Conservation (phyloP, 2,113 vertebrate genomes). For the Pandion haliaetus region DNA sequence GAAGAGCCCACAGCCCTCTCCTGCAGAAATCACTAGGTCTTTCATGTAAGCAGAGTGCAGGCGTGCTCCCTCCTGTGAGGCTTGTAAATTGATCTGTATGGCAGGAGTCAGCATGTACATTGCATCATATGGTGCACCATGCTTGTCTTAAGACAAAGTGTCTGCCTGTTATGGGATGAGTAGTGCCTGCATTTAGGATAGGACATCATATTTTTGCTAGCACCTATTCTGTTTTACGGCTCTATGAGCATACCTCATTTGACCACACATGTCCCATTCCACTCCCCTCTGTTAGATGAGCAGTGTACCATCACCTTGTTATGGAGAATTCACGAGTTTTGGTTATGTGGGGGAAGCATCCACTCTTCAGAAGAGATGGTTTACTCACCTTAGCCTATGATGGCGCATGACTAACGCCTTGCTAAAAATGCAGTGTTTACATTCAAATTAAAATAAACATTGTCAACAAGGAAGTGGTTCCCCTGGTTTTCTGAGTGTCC, state of each 20-base stretch:
- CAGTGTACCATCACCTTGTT: neutral
- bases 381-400: neutral
- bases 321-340: neutral
- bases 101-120: neutral
- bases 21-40: neutral
- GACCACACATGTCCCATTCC: neutral
- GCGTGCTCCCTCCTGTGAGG: neutral
- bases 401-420: rapidly evolving
- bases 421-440: neutral
- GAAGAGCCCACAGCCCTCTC: neutral
- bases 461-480: neutral
- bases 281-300: neutral
- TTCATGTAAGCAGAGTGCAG: neutral
- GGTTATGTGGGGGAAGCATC: neutral
- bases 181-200: neutral
- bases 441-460: neutral
- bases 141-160: neutral
- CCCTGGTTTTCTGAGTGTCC: neutral
- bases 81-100: neutral
- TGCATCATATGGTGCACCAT: neutral
- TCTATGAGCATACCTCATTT: neutral
- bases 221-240: neutral
- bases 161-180: neutral
- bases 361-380: neutral
- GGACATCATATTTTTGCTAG: neutral